Conservation (phyloP, 2,888 invertebrate genomes). For the Dexiosoma caninum region DNA sequence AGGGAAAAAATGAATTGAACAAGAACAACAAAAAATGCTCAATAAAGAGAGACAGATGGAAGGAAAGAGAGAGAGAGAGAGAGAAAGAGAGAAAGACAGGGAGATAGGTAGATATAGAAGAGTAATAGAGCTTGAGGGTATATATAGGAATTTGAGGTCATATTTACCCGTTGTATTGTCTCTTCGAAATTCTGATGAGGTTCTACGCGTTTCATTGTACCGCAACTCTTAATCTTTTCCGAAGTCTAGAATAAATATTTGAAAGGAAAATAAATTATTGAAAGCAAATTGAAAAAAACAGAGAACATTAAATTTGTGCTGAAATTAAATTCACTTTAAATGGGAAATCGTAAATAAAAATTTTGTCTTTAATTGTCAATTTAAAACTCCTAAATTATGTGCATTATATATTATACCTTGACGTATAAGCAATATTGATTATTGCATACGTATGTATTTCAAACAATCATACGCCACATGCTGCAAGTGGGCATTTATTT, state of each 20-base stretch:
- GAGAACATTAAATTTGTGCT: not conserved
- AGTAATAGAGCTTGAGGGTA: not conserved
- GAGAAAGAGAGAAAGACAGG: no score
- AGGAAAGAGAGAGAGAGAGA: no score
- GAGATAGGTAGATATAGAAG: no score
- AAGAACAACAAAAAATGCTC: not conserved
- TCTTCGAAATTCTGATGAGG: constrained; percentile 78
- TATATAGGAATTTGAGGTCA: constrained; percentile 28
- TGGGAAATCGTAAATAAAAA: not conserved
- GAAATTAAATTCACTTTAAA: constrained; percentile 1
- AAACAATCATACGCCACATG: constrained; percentile 39
- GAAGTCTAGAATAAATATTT: constrained; percentile 70
- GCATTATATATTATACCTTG: not conserved
- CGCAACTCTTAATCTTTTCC: constrained; percentile 75
- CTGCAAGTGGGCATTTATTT: not conserved
- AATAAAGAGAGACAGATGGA: no score
- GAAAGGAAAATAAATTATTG: constrained; percentile 52
- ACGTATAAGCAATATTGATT: not conserved
- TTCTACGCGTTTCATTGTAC: constrained; percentile 76
- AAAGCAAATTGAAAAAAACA: no score
- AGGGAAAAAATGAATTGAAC: not conserved
- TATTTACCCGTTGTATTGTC: constrained; percentile 77
- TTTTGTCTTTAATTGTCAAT: not conserved
- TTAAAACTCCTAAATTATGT: not conserved
- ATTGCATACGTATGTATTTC: not conserved